These are phyloP conservation scores for Proisotoma minuta DNA, from an alignment of 2,888 invertebrate genomes.

Conservation along the genomic window DNA sequence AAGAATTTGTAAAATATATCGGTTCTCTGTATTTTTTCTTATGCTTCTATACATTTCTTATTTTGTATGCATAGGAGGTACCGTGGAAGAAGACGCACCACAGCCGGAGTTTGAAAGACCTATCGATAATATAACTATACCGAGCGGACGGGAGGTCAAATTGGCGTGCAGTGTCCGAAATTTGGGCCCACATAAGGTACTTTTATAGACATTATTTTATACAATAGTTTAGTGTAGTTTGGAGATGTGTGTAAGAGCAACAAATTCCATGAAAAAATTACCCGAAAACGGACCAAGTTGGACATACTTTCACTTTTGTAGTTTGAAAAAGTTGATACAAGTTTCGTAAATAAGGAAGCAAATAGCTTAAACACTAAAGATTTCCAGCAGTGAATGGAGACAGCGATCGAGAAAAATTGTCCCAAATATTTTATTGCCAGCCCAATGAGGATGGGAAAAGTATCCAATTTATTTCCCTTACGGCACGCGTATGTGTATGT, in stretches of 20 bases:
- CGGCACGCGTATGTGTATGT: background rate
- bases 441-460: conserved; percentile 3
- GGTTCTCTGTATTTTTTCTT: too few relatives aligned
- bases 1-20: conserved; percentile 26
- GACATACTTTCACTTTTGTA: background rate
- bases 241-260: background rate
- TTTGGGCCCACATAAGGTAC: conserved; percentile 83
- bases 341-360: background rate
- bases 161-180: conserved; percentile 81
- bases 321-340: background rate
- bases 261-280: background rate
- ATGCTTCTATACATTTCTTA: conserved; percentile 26
- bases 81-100: conserved; percentile 63
- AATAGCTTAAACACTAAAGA: background rate
- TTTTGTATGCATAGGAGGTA: conserved; percentile 46
- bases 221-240: background rate
- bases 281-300: background rate
- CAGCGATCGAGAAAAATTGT: conserved; percentile 11
- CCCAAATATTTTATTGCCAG: background rate
- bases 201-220: conserved; percentile 44
- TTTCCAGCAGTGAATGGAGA: too few relatives aligned
- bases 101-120: conserved; percentile 86
- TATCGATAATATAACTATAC: conserved; percentile 84
- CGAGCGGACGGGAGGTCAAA: conserved; percentile 68
- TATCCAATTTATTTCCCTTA: background rate